Percentiles rank a stretch among this genome's conserved stretches.
Evolutionary conservation across 35 echinoderm and acorn worm species (phyloP).

Genomic region (Stichopus chloronotus): DNA sequence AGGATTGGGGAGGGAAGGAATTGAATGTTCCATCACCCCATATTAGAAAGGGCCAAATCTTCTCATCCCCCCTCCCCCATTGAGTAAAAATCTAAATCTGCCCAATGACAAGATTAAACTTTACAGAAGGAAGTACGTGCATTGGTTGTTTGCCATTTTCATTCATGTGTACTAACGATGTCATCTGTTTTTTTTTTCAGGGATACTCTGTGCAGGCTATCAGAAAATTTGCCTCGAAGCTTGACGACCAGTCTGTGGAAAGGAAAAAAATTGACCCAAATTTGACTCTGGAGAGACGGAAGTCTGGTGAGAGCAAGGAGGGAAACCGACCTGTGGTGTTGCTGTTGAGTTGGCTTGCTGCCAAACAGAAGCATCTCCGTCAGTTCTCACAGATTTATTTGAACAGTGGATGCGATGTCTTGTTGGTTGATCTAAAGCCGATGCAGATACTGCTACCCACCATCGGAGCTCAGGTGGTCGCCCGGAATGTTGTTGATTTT

Average conservation of each 20-base stretch:
- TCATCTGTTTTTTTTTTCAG: conserved; percentile 17
- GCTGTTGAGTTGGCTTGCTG: conserved; percentile 84
- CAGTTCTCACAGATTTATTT: conserved; percentile 77
- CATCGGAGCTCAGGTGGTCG: conserved; percentile 73
- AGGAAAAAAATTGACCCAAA: conserved; percentile 37
- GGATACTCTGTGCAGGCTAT: background rate
- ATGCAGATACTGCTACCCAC: conserved; percentile 75
- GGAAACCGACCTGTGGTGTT: conserved; percentile 76
- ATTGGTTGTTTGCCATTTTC: background rate
- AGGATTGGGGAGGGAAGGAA: too few species aligned
- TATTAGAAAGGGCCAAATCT: too few species aligned
- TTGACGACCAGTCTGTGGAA: background rate
- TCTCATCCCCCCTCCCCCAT: too few species aligned
- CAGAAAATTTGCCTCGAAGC: background rate
- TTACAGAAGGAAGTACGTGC: background rate
- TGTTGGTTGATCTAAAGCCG: conserved; percentile 64
- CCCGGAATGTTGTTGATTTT: conserved; percentile 75
- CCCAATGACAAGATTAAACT: too few species aligned
- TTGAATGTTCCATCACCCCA: too few species aligned
- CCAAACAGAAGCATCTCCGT: conserved; percentile 78
- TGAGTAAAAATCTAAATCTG: too few species aligned
- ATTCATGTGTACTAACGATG: too few species aligned
- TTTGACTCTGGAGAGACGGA: conserved; percentile 14
- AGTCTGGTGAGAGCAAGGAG: background rate
- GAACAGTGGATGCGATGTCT: conserved; percentile 78